Base-by-base conservation (phyloP, 2,888 invertebrate species). In the Epistrophe grossulariae region DNA sequence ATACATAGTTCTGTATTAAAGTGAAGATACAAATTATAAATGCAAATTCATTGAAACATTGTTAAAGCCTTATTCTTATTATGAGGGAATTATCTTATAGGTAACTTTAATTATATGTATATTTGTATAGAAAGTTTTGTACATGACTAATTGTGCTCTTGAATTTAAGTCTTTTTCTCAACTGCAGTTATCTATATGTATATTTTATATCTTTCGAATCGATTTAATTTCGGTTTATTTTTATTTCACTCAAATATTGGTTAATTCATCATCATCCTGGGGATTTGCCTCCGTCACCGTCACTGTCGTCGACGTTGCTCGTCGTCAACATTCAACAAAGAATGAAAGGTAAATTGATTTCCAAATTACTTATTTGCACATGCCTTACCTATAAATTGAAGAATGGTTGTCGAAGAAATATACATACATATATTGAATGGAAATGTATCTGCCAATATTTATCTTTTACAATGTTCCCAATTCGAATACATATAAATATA, bases 271-370 rank as follows among this genome's bases (percentile, higher is more conserved):
- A 73, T 28, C 38, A 52, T 10, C 9, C 8, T 31, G 28, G 6
- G 45, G n/a, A 13, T 48, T 55, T 43, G 19, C 17, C 38, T 24
- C 38, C 62, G 24, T 19, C 28, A 9, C 13, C 13, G 11, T 15
- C 15, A 5, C 19, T 31, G 15, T 35, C 4, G 11, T 52, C 52
- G 28, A 52, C 11, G 2, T 52, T 5, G 1, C 13, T 55, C 4
- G 28, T 55, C 28, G 19, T 62, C 50, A 62, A 48, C 11, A 48
- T 15, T 62, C 50, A 62, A 48, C 11, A 48, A 62, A 66, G 31
- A 72, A 62, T 64, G 64, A 79, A 72, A 48, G 62, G 62, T 64
- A 64, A 45, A 79, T 72, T 64, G 72, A 66, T 64, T 79, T 64
- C 17, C 64, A 72, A 79, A 64, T 68, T 38, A 52, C 57, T 31